A percentile compares a stretch with the other conserved stretches of the same genome.
Evolutionary conservation across 2,797 vertebrate species (phyloP).

Genomic region (Eulemur albifrons): DNA sequence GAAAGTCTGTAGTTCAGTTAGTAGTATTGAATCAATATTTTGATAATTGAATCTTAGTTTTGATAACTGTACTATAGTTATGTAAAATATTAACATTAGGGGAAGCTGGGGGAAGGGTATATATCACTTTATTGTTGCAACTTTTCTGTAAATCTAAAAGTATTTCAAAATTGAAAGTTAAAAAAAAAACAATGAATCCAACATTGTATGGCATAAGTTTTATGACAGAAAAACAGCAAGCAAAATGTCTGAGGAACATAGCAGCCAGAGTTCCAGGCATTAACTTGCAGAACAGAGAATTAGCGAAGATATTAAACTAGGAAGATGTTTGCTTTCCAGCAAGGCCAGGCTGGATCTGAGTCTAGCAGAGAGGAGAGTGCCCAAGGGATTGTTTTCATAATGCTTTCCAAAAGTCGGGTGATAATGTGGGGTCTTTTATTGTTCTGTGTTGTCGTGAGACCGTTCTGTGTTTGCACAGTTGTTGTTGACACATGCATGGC

Average conservation of each 20-base stretch:
- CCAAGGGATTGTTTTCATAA: background rate
- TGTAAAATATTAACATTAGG: background rate
- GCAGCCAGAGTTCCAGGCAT: background rate
- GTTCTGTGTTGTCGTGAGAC: background rate
- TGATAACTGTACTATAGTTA: background rate
- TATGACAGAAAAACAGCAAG: background rate
- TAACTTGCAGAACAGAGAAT: background rate
- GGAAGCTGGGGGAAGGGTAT: background rate
- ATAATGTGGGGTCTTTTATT: background rate
- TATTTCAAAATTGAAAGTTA: background rate
- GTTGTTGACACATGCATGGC: background rate
- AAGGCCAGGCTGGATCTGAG: background rate
- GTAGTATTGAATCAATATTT: background rate
- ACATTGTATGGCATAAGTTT: background rate
- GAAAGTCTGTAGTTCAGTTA: background rate
- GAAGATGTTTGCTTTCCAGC: background rate
- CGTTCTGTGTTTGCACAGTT: background rate
- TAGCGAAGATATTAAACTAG: background rate
- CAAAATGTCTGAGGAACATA: background rate
- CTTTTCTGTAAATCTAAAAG: background rate
- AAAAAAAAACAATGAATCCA: conserved; percentile 22
- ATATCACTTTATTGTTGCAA: background rate
- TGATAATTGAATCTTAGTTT: background rate
- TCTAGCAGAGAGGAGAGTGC: background rate
- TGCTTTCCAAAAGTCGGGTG: background rate